These are phyloP conservation scores for Netelia fuscicornis DNA, from an alignment of 2,888 invertebrate genomes.

Conservation along the genomic window DNA sequence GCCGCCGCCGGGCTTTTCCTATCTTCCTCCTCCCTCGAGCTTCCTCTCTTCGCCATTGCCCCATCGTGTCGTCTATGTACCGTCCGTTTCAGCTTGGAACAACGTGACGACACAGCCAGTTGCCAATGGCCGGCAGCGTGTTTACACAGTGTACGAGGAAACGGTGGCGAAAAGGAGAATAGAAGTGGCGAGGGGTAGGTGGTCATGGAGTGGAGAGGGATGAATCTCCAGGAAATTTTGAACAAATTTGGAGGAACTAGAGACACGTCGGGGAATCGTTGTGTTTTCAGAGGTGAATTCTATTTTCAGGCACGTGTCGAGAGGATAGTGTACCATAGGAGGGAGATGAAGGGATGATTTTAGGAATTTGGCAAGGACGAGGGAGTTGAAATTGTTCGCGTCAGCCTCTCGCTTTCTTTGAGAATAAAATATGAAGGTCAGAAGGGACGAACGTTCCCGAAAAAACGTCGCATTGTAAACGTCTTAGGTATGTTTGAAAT, in stretches of 20 bases:
- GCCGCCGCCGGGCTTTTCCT: conserved; percentile 17
- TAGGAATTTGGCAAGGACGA: neutral
- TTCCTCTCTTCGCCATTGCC: too few species aligned
- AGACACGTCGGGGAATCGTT: neutral
- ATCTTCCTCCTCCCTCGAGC: neutral
- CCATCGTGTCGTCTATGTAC: neutral
- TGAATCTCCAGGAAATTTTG: too few species aligned
- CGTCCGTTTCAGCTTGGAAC: neutral
- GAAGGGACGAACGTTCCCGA: too few species aligned
- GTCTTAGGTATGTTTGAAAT: neutral
- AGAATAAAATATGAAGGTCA: too few species aligned
- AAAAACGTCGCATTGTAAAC: neutral
- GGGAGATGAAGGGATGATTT: too few species aligned
- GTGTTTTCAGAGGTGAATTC: neutral
- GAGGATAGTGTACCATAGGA: too few species aligned
- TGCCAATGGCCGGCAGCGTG: neutral
- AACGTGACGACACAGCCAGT: neutral
- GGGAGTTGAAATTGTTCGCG: neutral
- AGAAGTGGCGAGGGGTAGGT: neutral
- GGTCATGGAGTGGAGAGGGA: too few species aligned
- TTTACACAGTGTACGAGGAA: neutral
- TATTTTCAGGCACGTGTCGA: neutral
- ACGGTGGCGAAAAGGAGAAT: neutral
- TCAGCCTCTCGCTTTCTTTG: neutral
- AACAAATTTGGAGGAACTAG: neutral